Evolutionary conservation across 2,113 vertebrate genomes (phyloP).

Genomic region (Lepisosteus oculatus): DNA sequence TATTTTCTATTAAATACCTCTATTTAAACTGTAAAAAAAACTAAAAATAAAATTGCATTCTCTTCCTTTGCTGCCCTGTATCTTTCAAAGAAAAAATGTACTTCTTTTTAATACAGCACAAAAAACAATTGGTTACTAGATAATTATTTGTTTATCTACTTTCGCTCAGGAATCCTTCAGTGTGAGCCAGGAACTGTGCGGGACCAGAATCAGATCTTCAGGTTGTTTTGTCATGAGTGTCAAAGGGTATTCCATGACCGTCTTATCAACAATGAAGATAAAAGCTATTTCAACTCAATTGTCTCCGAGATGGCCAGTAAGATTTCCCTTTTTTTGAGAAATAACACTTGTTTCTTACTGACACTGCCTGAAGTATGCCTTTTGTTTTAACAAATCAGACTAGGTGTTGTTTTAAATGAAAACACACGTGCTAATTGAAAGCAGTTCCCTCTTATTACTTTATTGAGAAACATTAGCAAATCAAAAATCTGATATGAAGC

Average conservation of each 20-base stretch:
- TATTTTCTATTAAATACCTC: too few relatives aligned
- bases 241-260: constrained; percentile 79
- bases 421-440: too few relatives aligned
- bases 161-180: constrained; percentile 67
- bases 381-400: too few relatives aligned
- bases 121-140: too few relatives aligned
- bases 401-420: too few relatives aligned
- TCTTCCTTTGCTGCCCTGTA: not conserved
- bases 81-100: not conserved
- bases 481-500: too few relatives aligned
- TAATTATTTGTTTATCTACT: not conserved
- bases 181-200: constrained; percentile 67
- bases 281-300: constrained; percentile 75
- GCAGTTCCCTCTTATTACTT: too few relatives aligned
- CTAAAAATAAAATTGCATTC: too few relatives aligned
- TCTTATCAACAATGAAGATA: constrained; percentile 78
- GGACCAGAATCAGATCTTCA: constrained; percentile 75
- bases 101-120: too few relatives aligned
- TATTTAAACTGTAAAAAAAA: too few relatives aligned
- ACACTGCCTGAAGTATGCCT: too few relatives aligned
- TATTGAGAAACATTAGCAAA: too few relatives aligned
- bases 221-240: constrained; percentile 79
- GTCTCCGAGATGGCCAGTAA: constrained; percentile 79
- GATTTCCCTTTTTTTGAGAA: constrained; percentile 4
- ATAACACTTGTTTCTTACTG: not conserved